Evolutionary conservation across 2,113 vertebrate species (phyloP).

Genomic region (Stomatorhinus ivindoensis): DNA sequence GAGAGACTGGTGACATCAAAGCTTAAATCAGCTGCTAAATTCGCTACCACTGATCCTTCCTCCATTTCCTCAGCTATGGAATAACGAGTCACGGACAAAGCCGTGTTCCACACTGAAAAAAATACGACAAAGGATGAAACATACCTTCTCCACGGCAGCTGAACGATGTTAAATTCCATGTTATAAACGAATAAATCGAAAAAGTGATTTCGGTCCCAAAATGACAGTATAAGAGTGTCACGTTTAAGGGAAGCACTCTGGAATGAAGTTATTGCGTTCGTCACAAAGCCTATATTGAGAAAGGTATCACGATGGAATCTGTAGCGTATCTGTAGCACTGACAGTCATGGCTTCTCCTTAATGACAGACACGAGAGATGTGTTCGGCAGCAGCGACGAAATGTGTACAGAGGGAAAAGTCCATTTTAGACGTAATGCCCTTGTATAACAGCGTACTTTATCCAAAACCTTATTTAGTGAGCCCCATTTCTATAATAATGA

Average conservation of each 20-base stretch:
- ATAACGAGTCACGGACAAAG: constrained; percentile 58
- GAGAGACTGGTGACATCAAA: constrained; percentile 53
- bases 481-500: background rate
- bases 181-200: background rate
- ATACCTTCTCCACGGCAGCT: constrained; percentile 35
- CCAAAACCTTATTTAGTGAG: background rate
- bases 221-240: background rate
- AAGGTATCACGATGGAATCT: background rate
- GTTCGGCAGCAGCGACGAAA: background rate
- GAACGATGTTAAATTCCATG: background rate
- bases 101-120: constrained; percentile 46
- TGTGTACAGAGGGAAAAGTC: background rate
- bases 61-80: constrained; percentile 67
- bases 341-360: background rate
- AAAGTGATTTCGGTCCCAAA: background rate
- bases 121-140: constrained; percentile 36
- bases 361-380: background rate
- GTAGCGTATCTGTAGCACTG: background rate
- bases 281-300: background rate
- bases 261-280: background rate
- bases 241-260: background rate
- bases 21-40: constrained; percentile 61
- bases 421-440: background rate
- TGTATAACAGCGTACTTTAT: background rate
- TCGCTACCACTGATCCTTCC: constrained; percentile 62